Percentiles rank a stretch among this genome's conserved stretches.
Conservation (phyloP, 2,797 vertebrate species). For the Coilia nasus region DNA sequence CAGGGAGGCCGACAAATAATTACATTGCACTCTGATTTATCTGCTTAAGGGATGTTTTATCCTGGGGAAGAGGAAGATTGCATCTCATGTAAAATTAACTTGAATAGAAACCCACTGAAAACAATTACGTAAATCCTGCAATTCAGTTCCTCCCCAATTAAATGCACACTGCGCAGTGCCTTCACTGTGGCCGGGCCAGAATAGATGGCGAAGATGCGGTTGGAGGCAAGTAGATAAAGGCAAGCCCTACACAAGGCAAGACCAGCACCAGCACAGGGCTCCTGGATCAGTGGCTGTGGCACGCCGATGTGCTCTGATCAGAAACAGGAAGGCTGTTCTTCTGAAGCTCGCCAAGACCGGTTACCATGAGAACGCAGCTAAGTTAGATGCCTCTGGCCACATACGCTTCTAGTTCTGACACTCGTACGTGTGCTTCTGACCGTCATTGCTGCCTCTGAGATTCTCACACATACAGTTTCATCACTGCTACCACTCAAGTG, state of each 20-base stretch:
- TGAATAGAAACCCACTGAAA: neutral
- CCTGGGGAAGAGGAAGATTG: neutral
- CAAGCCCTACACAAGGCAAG: neutral
- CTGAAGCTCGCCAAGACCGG: neutral
- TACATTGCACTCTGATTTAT: neutral
- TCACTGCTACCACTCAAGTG: too few species aligned
- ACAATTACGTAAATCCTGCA: neutral
- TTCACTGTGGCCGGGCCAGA: neutral
- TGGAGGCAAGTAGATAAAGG: neutral
- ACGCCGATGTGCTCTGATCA: neutral
- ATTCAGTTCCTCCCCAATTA: neutral
- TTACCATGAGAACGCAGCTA: constrained; percentile 11
- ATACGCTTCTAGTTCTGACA: neutral
- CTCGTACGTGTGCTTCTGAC: neutral
- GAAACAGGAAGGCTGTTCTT: neutral
- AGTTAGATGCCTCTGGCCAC: neutral
- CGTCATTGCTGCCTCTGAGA: too few species aligned
- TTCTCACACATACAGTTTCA: too few species aligned
- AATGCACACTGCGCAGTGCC: neutral
- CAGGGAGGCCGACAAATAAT: neutral
- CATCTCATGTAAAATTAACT: neutral
- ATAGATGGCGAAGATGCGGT: neutral
- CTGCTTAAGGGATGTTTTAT: neutral
- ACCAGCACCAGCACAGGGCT: neutral
- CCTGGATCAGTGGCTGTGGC: neutral